Evolutionary conservation across 2,797 vertebrate species (phyloP).

Genomic region (Rachycentron canadum): DNA sequence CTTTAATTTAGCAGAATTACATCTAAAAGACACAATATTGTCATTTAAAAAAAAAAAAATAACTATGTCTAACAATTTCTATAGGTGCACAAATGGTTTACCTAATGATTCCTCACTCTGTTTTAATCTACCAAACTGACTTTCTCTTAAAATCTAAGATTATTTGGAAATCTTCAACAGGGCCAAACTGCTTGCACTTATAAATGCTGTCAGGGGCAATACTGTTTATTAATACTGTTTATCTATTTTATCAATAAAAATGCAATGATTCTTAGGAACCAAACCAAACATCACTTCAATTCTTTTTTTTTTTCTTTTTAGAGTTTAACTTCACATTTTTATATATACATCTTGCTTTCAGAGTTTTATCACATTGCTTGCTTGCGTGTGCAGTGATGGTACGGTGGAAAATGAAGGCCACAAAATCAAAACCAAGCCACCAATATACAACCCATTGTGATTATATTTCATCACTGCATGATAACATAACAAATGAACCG

Average conservation of each 20-base stretch:
- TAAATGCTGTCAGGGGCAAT: not conserved
- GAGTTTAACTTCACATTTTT: not conserved
- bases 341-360: not conserved
- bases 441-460: slow-evolving; percentile 19
- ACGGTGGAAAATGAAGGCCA: not conserved
- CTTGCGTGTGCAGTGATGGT: not conserved
- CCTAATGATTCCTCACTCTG: too few species aligned
- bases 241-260: too few species aligned
- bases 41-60: too few species aligned
- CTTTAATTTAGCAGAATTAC: too few species aligned
- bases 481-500: slow-evolving; percentile 53
- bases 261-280: too few species aligned
- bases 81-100: too few species aligned
- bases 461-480: slow-evolving; percentile 39
- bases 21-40: too few species aligned
- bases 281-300: not conserved
- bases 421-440: slow-evolving; percentile 18
- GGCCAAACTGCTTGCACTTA: not conserved
- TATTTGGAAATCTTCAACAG: not conserved
- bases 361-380: not conserved
- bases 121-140: too few species aligned
- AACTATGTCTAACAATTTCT: too few species aligned
- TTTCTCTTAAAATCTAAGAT: not conserved
- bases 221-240: too few species aligned
- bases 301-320: not conserved